Percentiles rank a stretch among this genome's conserved stretches.
Conservation (phyloP, 2,113 vertebrate genomes). For the Lampris megalopsis region DNA sequence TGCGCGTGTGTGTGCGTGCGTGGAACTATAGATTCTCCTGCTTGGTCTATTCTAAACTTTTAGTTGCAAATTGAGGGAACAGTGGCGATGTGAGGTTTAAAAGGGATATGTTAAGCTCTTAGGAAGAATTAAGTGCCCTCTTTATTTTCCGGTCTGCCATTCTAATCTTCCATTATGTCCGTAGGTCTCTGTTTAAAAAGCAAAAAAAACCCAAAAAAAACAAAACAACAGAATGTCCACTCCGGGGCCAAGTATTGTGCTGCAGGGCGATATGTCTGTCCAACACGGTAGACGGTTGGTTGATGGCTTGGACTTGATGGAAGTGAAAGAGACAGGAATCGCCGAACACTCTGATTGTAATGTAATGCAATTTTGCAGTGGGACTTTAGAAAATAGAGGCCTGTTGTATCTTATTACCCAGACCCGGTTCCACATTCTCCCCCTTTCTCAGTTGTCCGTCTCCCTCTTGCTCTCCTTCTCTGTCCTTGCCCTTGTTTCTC, state of each 20-base stretch:
- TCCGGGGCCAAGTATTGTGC: constrained; percentile 86
- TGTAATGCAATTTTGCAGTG: constrained; percentile 90
- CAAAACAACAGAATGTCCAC: constrained; percentile 55
- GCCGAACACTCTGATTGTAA: constrained; percentile 73
- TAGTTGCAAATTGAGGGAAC: constrained; percentile 3
- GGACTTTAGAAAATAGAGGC: constrained; percentile 79
- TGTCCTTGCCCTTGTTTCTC: constrained; percentile 77
- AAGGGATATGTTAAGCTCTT: constrained; percentile 55
- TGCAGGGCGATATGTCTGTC: constrained; percentile 76
- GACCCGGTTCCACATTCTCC: constrained; percentile 50
- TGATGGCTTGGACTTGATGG: constrained; percentile 85
- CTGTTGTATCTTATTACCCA: constrained; percentile 80
- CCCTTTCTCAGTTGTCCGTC: constrained; percentile 58
- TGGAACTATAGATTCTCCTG: constrained; percentile 33
- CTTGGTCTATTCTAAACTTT: constrained; percentile 3
- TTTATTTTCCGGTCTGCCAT: constrained; percentile 56
- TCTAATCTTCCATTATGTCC: constrained; percentile 26
- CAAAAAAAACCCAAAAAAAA: constrained; percentile 8
- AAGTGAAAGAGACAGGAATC: constrained; percentile 23
- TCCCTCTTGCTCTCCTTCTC: constrained; percentile 86
- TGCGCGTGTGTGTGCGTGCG: constrained; percentile 33
- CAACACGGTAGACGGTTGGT: constrained; percentile 81
- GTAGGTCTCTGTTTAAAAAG: neutral
- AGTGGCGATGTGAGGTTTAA: constrained; percentile 25
- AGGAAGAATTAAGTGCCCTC: constrained; percentile 71